Evolutionary conservation across 2,113 vertebrate genomes (phyloP).

Genomic region (Perca schrenkii): DNA sequence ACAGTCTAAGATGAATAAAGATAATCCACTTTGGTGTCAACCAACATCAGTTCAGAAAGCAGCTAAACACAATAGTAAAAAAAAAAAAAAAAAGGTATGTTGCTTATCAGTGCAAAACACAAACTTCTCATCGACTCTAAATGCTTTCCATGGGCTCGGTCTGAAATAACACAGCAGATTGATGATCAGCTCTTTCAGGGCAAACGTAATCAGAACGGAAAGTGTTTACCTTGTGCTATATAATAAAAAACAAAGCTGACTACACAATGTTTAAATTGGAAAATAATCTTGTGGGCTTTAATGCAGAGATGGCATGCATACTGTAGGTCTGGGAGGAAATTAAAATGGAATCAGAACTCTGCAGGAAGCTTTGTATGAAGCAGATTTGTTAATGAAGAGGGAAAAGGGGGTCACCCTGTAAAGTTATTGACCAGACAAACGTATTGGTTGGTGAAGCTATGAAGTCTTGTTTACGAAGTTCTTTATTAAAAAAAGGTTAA

Average conservation of each 20-base stretch:
- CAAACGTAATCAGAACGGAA: not conserved
- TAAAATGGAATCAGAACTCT: conserved; percentile 27
- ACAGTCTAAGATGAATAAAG: not conserved
- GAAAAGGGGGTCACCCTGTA: not conserved
- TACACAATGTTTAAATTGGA: conserved; percentile 27
- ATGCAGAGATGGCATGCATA: not conserved
- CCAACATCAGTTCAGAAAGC: not conserved
- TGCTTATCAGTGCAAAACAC: not conserved
- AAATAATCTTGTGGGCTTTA: conserved; percentile 16
- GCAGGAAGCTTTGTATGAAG: not conserved
- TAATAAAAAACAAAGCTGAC: conserved; percentile 36
- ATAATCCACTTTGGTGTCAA: not conserved
- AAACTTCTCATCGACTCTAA: not conserved
- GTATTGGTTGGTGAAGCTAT: too few relatives aligned
- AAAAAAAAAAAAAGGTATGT: not conserved
- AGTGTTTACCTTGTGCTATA: conserved; percentile 14
- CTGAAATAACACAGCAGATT: not conserved
- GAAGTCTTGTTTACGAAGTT: too few relatives aligned
- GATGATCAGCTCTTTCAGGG: conserved; percentile 2
- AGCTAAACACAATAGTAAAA: not conserved
- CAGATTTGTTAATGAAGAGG: not conserved
- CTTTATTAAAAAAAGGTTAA: not conserved
- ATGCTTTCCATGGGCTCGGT: not conserved
- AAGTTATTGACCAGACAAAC: not conserved
- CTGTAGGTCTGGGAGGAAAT: conserved; percentile 31